These are phyloP conservation scores for Nyctibius grandis DNA, from an alignment of 2,797 vertebrate species.

Conservation along the genomic window DNA sequence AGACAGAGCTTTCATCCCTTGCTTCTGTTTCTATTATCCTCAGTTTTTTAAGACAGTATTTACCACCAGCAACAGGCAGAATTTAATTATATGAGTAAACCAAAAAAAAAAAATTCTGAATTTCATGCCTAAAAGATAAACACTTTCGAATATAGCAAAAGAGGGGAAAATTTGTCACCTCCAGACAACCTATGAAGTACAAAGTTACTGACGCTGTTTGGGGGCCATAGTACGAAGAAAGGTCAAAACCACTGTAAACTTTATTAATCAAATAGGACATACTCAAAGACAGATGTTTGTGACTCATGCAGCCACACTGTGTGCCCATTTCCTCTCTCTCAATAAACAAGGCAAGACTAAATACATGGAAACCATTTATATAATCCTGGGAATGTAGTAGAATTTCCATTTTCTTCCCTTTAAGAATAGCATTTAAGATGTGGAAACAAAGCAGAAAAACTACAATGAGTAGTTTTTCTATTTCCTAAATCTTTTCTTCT, in stretches of 20 bases:
- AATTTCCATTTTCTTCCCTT: not conserved
- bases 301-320: not conserved
- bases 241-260: not conserved
- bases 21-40: not conserved
- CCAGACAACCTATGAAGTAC: not conserved
- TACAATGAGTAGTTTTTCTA: not conserved
- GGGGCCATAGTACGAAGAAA: not conserved
- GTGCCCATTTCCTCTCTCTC: not conserved
- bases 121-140: not conserved
- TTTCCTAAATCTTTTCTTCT: not conserved
- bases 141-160: not conserved
- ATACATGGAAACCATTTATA: not conserved
- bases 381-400: not conserved
- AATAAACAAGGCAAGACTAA: not conserved
- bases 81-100: not conserved
- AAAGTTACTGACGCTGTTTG: not conserved
- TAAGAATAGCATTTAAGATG: not conserved
- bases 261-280: not conserved
- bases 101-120: not conserved
- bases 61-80: not conserved
- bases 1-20: not conserved
- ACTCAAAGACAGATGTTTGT: not conserved
- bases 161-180: not conserved
- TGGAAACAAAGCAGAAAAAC: not conserved
- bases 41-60: not conserved